Evolutionary conservation across 2,888 invertebrate species (phyloP).

Genomic region (Sarcophaga caerulescens): DNA sequence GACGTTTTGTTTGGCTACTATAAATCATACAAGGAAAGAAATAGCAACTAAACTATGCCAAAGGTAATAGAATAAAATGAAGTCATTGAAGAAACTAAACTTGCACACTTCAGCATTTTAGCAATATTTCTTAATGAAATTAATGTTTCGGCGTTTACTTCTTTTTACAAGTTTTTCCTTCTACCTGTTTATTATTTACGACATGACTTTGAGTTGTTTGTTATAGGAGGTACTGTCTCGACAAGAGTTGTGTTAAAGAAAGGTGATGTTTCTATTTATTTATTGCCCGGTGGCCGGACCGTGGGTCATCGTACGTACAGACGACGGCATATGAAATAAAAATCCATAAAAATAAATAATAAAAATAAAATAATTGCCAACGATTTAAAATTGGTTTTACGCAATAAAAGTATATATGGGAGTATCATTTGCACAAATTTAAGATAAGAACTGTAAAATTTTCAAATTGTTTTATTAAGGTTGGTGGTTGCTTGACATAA

Average conservation of each 20-base stretch:
- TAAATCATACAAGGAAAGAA: neutral
- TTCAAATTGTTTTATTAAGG: too few relatives aligned
- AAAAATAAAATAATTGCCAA: too few relatives aligned
- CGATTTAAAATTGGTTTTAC: too few relatives aligned
- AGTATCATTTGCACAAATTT: too few relatives aligned
- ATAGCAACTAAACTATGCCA: neutral
- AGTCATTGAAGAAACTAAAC: neutral
- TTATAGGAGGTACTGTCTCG: conserved; percentile 25
- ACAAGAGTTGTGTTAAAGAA: conserved; percentile 32
- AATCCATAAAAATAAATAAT: too few relatives aligned
- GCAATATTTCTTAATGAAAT: neutral
- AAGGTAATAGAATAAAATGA: too few relatives aligned
- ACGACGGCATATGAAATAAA: too few relatives aligned
- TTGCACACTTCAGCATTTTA: neutral
- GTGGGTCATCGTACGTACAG: too few relatives aligned
- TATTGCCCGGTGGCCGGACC: conserved; percentile 3
- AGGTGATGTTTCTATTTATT: conserved; percentile 46
- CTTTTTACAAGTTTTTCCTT: too few relatives aligned
- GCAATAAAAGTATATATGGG: too few relatives aligned
- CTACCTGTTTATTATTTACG: conserved; percentile 16
- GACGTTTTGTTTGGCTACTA: neutral
- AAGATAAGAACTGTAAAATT: too few relatives aligned
- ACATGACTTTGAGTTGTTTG: conserved; percentile 41
- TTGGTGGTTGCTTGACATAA: too few relatives aligned
- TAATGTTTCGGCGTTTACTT: neutral